These are phyloP conservation scores for Cynocephalus volans DNA, from an alignment of 2,113 vertebrate species.

Conservation along the genomic window DNA sequence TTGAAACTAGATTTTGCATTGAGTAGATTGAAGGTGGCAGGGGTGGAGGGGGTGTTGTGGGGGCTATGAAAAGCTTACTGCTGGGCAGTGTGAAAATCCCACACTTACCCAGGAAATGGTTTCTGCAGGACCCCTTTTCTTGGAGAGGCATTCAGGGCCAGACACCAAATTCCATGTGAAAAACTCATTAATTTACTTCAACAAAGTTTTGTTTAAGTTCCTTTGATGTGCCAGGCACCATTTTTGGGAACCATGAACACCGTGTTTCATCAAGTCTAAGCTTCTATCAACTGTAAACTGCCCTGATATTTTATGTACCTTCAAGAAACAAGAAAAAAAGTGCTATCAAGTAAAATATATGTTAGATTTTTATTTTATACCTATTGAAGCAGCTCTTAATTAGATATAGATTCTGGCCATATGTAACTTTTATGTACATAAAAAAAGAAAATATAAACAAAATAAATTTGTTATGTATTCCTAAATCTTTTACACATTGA, in stretches of 20 bases:
- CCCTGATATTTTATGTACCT: neutral
- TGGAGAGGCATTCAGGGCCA: neutral
- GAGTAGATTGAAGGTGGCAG: neutral
- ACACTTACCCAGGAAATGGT: neutral
- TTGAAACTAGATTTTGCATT: neutral
- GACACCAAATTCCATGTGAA: neutral
- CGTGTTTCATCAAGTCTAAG: neutral
- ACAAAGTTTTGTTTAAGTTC: neutral
- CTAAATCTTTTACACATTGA: neutral
- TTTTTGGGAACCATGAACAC: neutral
- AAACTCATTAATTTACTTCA: neutral
- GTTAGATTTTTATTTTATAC: constrained; percentile 19
- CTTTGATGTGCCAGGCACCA: neutral
- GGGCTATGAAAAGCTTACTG: neutral
- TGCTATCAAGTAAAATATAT: neutral
- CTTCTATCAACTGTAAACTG: neutral
- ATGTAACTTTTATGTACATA: neutral
- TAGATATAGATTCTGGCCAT: neutral
- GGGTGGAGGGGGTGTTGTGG: no score
- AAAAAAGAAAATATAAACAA: neutral
- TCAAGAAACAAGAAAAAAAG: neutral
- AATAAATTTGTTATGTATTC: neutral
- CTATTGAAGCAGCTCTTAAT: neutral
- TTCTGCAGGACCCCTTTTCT: neutral
- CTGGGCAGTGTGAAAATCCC: neutral